Evolutionary conservation across 2,888 invertebrate species (phyloP).

Genomic region (Empis stercorea): DNA sequence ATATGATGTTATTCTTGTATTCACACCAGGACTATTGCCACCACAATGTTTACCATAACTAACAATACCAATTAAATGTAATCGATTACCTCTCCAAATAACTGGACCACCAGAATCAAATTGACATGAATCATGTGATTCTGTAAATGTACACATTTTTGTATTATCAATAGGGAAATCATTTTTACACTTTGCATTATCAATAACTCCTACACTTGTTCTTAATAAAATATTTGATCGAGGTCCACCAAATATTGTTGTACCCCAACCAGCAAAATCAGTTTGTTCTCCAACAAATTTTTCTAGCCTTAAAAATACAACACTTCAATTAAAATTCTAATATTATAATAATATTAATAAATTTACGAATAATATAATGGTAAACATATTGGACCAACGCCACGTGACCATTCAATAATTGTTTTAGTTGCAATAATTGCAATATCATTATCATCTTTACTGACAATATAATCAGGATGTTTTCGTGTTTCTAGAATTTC

Average conservation of each 20-base stretch:
- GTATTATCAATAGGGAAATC: conserved; percentile 18
- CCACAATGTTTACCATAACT: conserved; percentile 43
- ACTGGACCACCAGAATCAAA: conserved; percentile 44
- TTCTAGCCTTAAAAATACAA: conserved; percentile 1
- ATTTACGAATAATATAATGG: conserved; percentile 22
- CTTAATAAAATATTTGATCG: conserved; percentile 34
- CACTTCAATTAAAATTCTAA: background rate
- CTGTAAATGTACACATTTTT: conserved; percentile 39
- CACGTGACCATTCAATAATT: conserved; percentile 31
- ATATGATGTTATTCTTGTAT: conserved; percentile 43
- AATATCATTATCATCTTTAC: conserved; percentile 34
- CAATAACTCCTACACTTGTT: conserved; percentile 34
- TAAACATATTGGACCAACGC: conserved; percentile 43
- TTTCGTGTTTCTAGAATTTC: conserved; percentile 16
- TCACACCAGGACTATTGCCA: conserved; percentile 38
- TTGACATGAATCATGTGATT: conserved; percentile 41
- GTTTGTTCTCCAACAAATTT: conserved; percentile 10
- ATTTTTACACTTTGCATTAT: conserved; percentile 33
- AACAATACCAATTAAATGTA: conserved; percentile 42
- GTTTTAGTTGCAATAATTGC: conserved; percentile 32
- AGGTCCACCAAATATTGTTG: conserved; percentile 33
- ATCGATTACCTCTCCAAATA: conserved; percentile 34
- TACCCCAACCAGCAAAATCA: conserved; percentile 39
- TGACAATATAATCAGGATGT: conserved; percentile 26
- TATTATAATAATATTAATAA: background rate